Evolutionary conservation across 2,888 invertebrate genomes (phyloP).

Genomic region (Polyommatus icarus): DNA sequence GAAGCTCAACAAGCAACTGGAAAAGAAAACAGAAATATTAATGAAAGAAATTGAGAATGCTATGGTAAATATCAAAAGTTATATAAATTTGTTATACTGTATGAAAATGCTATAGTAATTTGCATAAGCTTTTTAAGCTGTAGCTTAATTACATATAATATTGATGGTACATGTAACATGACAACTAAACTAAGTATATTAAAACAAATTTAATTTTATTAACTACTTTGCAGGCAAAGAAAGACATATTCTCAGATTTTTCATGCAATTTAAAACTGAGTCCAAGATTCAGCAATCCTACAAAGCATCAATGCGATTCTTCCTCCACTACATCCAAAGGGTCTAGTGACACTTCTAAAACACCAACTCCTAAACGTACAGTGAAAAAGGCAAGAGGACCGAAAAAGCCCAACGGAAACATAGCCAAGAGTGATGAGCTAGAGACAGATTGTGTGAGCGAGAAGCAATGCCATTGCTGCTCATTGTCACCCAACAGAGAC

Average conservation of each 20-base stretch:
- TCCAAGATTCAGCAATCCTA: constrained; percentile 41
- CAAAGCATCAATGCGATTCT: constrained; percentile 54
- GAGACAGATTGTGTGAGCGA: not conserved
- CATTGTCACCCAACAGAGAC: constrained; percentile 44
- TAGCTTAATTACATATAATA: not conserved
- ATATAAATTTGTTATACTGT: not conserved
- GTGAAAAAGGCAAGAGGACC: not conserved
- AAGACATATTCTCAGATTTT: constrained; percentile 65
- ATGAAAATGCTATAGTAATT: not conserved
- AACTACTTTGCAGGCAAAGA: constrained; percentile 61
- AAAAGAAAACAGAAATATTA: constrained; percentile 69
- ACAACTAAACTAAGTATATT: too few relatives aligned
- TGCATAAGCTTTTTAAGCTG: not conserved
- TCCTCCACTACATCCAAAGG: constrained; percentile 41
- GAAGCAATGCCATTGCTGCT: constrained; percentile 54
- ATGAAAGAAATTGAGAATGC: constrained; percentile 70
- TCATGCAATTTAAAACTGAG: constrained; percentile 52
- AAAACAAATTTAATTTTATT: constrained; percentile 36
- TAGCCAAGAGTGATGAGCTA: constrained; percentile 4
- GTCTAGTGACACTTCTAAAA: constrained; percentile 37
- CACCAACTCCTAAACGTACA: not conserved
- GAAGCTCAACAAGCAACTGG: constrained; percentile 69
- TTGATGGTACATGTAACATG: not conserved
- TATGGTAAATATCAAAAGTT: constrained; percentile 52
- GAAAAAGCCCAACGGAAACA: not conserved